Conservation (phyloP, 1,140 invertebrate genomes). For the Rhyacophila brunnea region DNA sequence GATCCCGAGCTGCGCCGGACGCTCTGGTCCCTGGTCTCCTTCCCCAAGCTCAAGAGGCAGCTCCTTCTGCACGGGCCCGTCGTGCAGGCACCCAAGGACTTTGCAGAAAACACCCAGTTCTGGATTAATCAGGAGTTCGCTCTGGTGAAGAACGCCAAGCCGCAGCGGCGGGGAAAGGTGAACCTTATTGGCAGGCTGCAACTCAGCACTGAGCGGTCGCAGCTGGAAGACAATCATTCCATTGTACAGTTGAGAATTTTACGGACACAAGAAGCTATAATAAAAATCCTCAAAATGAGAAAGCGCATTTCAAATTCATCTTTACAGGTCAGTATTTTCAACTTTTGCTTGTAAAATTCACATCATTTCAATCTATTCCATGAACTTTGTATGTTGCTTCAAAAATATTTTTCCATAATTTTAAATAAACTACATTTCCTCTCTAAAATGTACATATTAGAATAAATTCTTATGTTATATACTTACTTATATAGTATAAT, state of each 20-base stretch:
- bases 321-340: conserved; percentile 65
- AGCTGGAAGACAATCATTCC: conserved; percentile 96
- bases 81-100: conserved; percentile 87
- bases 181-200: conserved; percentile 94
- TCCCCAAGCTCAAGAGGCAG: conserved; percentile 94
- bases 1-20: conserved; percentile 94
- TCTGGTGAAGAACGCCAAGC: conserved; percentile 86
- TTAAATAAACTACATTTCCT: too few species aligned
- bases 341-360: too few species aligned
- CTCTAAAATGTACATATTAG: too few species aligned
- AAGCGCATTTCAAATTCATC: conserved; percentile 92
- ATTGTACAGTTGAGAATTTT: conserved; percentile 94
- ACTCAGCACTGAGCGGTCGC: conserved; percentile 90
- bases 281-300: conserved; percentile 98
- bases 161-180: conserved; percentile 89
- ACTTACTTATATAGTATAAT: too few species aligned
- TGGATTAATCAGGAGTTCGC: conserved; percentile 98
- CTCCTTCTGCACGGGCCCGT: conserved; percentile 78
- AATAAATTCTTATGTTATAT: too few species aligned
- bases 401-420: too few species aligned
- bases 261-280: conserved; percentile 92
- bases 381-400: too few species aligned
- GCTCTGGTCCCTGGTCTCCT: conserved; percentile 96
- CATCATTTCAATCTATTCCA: too few species aligned
- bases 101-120: conserved; percentile 89